Conservation (phyloP, 2,888 invertebrate genomes). For the Dasysyrphus albostriatus region DNA sequence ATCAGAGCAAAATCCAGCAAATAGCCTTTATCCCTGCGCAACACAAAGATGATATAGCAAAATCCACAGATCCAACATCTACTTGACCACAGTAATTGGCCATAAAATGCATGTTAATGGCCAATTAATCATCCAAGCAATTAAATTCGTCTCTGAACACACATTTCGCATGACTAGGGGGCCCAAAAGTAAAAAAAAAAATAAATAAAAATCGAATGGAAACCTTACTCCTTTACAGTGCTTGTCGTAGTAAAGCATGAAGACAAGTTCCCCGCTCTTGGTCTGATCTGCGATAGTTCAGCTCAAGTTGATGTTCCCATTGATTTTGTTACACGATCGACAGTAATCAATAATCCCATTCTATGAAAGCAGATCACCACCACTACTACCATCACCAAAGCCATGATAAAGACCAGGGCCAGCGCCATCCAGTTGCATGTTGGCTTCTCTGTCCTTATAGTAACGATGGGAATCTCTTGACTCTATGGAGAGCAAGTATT, state of each 20-base stretch:
- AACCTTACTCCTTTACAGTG: not conserved
- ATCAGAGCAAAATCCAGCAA: not conserved
- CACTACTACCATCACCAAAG: not conserved
- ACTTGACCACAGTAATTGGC: conserved; percentile 60
- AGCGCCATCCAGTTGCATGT: conserved; percentile 36
- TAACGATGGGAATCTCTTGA: conserved; percentile 48
- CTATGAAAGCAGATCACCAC: conserved; percentile 66
- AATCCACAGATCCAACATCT: conserved; percentile 25
- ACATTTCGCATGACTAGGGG: conserved; percentile 65
- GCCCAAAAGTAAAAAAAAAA: not conserved
- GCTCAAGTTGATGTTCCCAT: conserved; percentile 62
- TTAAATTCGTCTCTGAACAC: conserved; percentile 65
- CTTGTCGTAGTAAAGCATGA: conserved; percentile 8
- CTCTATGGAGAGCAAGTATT: not conserved
- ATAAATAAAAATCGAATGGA: not conserved
- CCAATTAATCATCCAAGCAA: conserved; percentile 49
- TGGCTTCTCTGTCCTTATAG: conserved; percentile 14
- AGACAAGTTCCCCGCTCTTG: conserved; percentile 26
- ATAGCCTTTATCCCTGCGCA: not conserved
- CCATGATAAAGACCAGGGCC: conserved; percentile 1
- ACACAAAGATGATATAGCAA: not conserved
- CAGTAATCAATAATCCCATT: conserved; percentile 72
- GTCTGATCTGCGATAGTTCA: not conserved
- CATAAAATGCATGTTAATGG: conserved; percentile 69
- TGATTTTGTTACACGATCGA: conserved; percentile 69